These are phyloP conservation scores for Aspidapion aeneum DNA, from an alignment of 2,888 invertebrate species.

Conservation along the genomic window DNA sequence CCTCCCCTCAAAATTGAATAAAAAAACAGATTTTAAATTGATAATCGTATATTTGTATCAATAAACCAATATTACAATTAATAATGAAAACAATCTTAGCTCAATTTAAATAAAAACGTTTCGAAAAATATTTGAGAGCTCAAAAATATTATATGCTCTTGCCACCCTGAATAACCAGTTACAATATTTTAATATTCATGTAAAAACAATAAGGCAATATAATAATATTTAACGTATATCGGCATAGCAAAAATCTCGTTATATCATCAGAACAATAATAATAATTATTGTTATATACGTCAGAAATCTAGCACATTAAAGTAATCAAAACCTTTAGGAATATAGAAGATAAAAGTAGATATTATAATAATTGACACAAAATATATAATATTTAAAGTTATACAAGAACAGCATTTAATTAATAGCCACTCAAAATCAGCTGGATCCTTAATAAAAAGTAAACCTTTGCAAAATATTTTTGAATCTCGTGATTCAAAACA, in stretches of 20 bases:
- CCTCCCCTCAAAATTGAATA: too few relatives aligned
- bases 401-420: slow-evolving; percentile 21
- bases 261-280: slow-evolving; percentile 10
- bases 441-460: slow-evolving; percentile 3
- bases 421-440: slow-evolving; percentile 23
- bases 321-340: slow-evolving; percentile 30
- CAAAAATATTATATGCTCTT: slow-evolving; percentile 49
- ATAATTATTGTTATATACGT: too few relatives aligned
- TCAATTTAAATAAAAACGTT: slow-evolving; percentile 50
- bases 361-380: slow-evolving; percentile 35
- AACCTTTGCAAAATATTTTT: not conserved
- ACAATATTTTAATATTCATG: too few relatives aligned
- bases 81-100: slow-evolving; percentile 49
- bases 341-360: slow-evolving; percentile 40
- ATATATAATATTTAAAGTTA: slow-evolving; percentile 34
- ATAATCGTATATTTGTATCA: slow-evolving; percentile 44
- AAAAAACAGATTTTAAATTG: not conserved
- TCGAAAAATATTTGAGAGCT: slow-evolving; percentile 50
- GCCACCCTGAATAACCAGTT: slow-evolving; percentile 55
- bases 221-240: slow-evolving; percentile 24
- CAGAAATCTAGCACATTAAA: slow-evolving; percentile 26
- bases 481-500: too few relatives aligned
- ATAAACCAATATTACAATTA: slow-evolving; percentile 50
- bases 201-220: slow-evolving; percentile 38
- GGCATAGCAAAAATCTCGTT: slow-evolving; percentile 26